phyloP scores from a whole-genome alignment of 2,113 vertebrate species.

The Calypte anna region DNA sequence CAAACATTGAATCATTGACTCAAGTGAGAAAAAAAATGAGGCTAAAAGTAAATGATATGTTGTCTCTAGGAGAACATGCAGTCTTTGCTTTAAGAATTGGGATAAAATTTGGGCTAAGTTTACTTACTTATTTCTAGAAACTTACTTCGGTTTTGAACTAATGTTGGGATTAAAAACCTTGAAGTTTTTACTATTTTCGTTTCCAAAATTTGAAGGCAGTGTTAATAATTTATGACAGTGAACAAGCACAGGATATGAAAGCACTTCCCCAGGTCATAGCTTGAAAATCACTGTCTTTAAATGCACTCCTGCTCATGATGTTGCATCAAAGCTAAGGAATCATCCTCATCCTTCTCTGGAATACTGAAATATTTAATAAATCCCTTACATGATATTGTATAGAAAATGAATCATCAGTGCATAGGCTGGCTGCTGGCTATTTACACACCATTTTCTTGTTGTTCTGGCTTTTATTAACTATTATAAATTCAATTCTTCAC shows the following conservation, averaged over 20 bases:
- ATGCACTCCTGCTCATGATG: neutral
- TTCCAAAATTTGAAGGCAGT: neutral
- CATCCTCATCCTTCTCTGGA: neutral
- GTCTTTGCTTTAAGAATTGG: neutral
- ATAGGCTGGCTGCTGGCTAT: neutral
- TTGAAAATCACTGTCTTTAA: neutral
- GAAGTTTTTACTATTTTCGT: neutral
- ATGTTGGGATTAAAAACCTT: neutral
- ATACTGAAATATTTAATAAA: neutral
- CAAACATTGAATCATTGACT: neutral
- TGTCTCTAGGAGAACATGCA: neutral
- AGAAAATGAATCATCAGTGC: neutral
- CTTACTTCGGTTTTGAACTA: neutral
- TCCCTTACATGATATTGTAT: neutral
- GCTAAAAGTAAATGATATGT: neutral
- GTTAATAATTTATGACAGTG: constrained; percentile 31
- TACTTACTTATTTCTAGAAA: neutral
- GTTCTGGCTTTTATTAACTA: neutral
- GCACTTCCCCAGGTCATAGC: neutral
- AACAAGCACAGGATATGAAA: neutral
- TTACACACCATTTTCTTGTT: neutral
- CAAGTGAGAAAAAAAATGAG: neutral
- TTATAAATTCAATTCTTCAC: neutral
- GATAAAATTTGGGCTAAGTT: neutral
- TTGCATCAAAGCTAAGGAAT: neutral